Conservation (phyloP, 2,797 vertebrate genomes). For the Pitangus sulphuratus region DNA sequence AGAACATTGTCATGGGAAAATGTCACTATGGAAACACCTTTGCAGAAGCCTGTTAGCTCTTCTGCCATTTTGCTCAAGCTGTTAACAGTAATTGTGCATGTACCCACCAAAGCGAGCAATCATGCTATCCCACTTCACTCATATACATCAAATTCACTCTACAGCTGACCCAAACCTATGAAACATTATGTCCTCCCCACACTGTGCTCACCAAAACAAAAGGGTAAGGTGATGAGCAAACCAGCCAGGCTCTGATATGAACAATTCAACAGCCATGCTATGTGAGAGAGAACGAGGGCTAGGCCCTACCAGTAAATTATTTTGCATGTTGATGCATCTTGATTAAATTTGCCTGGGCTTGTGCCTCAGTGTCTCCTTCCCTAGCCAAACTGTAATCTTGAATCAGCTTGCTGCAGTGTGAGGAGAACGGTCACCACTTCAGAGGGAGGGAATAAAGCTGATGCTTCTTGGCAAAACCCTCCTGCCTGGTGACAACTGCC, state of each 20-base stretch:
- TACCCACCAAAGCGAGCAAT: background rate
- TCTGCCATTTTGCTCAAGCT: background rate
- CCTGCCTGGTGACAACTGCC: conserved; percentile 39
- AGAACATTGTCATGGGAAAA: background rate
- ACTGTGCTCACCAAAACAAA: background rate
- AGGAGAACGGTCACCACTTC: conserved; percentile 21
- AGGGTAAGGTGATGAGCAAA: background rate
- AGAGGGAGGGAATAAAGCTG: conserved; percentile 8
- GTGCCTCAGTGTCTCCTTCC: background rate
- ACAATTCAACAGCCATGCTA: background rate
- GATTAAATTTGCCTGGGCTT: background rate
- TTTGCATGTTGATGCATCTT: background rate
- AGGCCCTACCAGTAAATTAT: background rate
- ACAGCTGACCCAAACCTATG: background rate
- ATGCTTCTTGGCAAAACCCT: conserved; percentile 14
- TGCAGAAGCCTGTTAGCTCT: background rate
- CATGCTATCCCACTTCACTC: background rate
- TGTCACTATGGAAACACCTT: background rate
- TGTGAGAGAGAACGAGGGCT: background rate
- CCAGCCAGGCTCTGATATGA: background rate
- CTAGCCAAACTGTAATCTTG: background rate
- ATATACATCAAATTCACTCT: background rate
- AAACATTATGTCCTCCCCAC: background rate
- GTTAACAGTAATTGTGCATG: background rate
- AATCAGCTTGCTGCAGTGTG: conserved; percentile 27